Percentiles rank a stretch among this genome's conserved stretches.
Evolutionary conservation across 2,888 invertebrate genomes (phyloP).

Genomic region (Acrobasis suavella): DNA sequence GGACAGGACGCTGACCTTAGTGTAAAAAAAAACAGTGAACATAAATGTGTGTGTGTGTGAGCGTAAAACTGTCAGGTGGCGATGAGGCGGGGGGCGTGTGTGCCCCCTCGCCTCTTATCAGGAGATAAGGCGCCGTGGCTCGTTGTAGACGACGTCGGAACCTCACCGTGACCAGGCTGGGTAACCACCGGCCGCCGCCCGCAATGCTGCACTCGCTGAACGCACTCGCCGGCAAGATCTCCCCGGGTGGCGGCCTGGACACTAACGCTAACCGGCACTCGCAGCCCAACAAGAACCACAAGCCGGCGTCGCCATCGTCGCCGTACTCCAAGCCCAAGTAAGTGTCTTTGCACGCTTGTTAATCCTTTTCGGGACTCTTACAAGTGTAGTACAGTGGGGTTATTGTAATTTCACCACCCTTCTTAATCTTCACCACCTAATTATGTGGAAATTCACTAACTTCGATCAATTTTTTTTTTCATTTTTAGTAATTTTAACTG

Average conservation of each 20-base stretch:
- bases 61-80: conserved; percentile 74
- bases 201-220: conserved; percentile 93
- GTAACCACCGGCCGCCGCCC: conserved; percentile 85
- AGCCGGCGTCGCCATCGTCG: conserved; percentile 67
- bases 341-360: conserved; percentile 45
- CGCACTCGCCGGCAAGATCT: conserved; percentile 94
- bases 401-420: too few relatives aligned
- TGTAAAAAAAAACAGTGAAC: conserved; percentile 41
- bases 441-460: too few relatives aligned
- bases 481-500: too few relatives aligned
- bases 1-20: conserved; percentile 78
- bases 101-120: conserved; percentile 81
- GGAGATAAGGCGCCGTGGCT: conserved; percentile 76
- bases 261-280: conserved; percentile 86
- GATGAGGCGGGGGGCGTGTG: conserved; percentile 77
- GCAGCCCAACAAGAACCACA: conserved; percentile 79
- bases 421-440: too few relatives aligned
- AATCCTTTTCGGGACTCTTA: too few relatives aligned
- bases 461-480: too few relatives aligned
- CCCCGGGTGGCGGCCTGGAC: conserved; percentile 89
- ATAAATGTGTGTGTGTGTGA: conserved; percentile 56
- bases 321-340: conserved; percentile 80
- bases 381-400: too few relatives aligned
- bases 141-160: conserved; percentile 62
- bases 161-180: conserved; percentile 78